Percentiles rank a stretch among this genome's conserved stretches.
phyloP scores from a whole-genome alignment of 2,888 invertebrate species.

The Caenorhabditis sp. region DNA sequence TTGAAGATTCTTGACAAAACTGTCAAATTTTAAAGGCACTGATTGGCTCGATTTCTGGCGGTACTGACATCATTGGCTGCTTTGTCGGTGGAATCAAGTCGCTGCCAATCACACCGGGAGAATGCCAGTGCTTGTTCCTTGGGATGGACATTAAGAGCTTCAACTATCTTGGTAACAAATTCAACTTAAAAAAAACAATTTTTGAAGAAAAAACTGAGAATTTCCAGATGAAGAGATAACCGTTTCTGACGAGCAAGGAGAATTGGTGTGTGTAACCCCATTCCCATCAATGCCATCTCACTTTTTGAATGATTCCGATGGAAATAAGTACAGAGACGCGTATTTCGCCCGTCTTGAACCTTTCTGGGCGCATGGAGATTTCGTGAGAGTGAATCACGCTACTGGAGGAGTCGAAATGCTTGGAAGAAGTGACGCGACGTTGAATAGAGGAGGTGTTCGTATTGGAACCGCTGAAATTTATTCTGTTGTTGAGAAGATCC shows the following conservation, averaged over 20 bases:
- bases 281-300: slow-evolving; percentile 86
- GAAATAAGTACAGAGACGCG: slow-evolving; percentile 68
- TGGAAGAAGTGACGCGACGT: slow-evolving; percentile 86
- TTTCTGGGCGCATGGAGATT: slow-evolving; percentile 86
- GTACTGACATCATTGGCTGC: slow-evolving; percentile 86
- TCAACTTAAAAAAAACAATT: too few relatives aligned
- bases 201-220: too few relatives aligned
- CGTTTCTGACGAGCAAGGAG: slow-evolving; percentile 84
- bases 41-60: slow-evolving; percentile 84
- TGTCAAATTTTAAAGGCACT: slow-evolving; percentile 67
- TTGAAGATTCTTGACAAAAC: not conserved
- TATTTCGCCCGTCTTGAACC: slow-evolving; percentile 81
- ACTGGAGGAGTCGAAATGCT: slow-evolving; percentile 86
- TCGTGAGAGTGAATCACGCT: slow-evolving; percentile 84
- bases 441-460: slow-evolving; percentile 86
- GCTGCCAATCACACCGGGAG: slow-evolving; percentile 86
- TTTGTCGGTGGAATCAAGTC: slow-evolving; percentile 86
- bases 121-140: slow-evolving; percentile 85
- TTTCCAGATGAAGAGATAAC: slow-evolving; percentile 83
- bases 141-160: slow-evolving; percentile 86
- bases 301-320: slow-evolving; percentile 85
- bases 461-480: slow-evolving; percentile 87
- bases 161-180: slow-evolving; percentile 85
- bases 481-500: slow-evolving; percentile 85
- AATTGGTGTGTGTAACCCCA: slow-evolving; percentile 86